Conservation (phyloP, 2,113 vertebrate genomes). For the Ginglymostoma cirratum region DNA sequence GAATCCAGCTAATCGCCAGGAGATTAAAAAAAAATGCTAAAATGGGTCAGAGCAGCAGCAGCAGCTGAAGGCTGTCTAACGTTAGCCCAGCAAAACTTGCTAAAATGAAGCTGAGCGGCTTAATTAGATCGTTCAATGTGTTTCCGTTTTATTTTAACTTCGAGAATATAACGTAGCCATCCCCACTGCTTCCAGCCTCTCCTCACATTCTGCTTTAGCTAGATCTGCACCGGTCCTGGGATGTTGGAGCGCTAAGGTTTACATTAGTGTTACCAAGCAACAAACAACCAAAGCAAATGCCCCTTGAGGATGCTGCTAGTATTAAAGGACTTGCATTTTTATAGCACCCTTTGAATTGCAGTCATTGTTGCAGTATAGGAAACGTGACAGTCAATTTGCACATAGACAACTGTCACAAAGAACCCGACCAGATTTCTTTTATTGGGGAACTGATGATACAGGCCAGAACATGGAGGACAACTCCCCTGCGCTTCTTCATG, state of each 20-base stretch:
- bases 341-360: background rate
- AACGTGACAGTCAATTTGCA: background rate
- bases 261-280: background rate
- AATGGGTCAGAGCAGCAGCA: conserved; percentile 30
- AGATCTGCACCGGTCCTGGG: background rate
- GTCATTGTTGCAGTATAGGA: background rate
- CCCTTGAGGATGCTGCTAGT: background rate
- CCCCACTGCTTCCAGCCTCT: background rate
- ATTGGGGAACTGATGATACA: background rate
- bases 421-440: background rate
- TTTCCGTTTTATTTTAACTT: conserved; percentile 4
- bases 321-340: background rate
- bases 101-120: conserved; percentile 5
- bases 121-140: background rate
- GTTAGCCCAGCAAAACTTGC: background rate
- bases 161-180: background rate
- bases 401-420: background rate
- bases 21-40: conserved; percentile 14
- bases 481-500: background rate
- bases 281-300: background rate
- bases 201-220: background rate
- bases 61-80: conserved; percentile 29
- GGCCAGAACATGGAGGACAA: background rate
- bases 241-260: background rate
- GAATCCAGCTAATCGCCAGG: conserved; percentile 11